Evolutionary conservation across 1,140 invertebrate genomes (phyloP).

Genomic region (Heliconius congener): DNA sequence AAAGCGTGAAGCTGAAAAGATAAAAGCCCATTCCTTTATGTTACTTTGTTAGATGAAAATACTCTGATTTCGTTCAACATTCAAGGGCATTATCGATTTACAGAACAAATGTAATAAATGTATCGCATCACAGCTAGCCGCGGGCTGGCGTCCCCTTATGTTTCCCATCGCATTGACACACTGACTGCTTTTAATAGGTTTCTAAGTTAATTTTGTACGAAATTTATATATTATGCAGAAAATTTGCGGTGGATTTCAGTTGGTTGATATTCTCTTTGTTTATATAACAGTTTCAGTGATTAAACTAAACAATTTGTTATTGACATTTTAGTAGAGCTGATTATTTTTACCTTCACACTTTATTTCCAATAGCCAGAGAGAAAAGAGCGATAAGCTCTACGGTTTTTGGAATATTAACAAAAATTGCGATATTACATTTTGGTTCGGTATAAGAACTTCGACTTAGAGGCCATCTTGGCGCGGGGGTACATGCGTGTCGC

Average conservation of each 20-base stretch:
- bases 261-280: not conserved
- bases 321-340: too few relatives aligned
- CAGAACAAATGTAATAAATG: conserved; percentile 1
- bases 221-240: not conserved
- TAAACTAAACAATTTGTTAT: too few relatives aligned
- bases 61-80: not conserved
- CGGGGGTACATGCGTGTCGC: too few relatives aligned
- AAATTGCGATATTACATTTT: too few relatives aligned
- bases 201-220: conserved; percentile 5
- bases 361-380: too few relatives aligned
- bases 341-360: too few relatives aligned
- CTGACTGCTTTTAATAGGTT: conserved; percentile 10
- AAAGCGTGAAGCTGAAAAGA: too few relatives aligned
- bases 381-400: too few relatives aligned
- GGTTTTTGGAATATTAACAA: too few relatives aligned
- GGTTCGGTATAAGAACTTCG: too few relatives aligned
- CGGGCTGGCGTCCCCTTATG: conserved; percentile 10
- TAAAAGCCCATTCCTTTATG: too few relatives aligned
- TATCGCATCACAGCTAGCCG: not conserved
- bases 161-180: conserved; percentile 8
- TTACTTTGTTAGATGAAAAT: not conserved
- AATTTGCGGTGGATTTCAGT: not conserved
- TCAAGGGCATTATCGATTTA: conserved; percentile 8
- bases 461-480: too few relatives aligned
- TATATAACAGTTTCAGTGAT: not conserved